Base-by-base conservation (phyloP, 2,797 vertebrate genomes). In the Perodicticus potto region DNA sequence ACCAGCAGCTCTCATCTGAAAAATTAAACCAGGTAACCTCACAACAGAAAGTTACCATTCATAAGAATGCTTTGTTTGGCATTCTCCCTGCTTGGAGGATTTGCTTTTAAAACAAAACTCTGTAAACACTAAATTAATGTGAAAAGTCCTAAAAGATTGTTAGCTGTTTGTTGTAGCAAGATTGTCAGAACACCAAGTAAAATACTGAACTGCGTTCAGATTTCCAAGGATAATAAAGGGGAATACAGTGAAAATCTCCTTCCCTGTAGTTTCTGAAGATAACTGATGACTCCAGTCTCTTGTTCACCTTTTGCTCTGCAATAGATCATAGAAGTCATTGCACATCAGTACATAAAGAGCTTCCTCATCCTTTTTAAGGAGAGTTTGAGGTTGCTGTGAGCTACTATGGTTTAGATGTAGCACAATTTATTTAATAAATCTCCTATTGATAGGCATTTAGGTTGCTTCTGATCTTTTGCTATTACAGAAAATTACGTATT, bases 51-150 rank as follows among this genome's bases (percentile, higher is more conserved):
- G 74, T 20, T 7, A 59, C 20, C 49, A 23, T 69, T 49, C 2
- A 9, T 23, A 86, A 93, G n/a, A 92, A 37, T 2, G 32, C 59
- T 73, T 74, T 76, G 49, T 80, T 67, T 93, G 80, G 34, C 40
- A 63, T 34, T 57, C 11, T 85, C 8, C n/a, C 73, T 72, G 72
- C 57, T 96, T 84, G 78, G 70, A 94, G 57, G 72, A 73, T 91
- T 83, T 74, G 53, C 67, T 92, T 96, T 96, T 87, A 89, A 80
- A 88, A 72, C 59, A 78, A 14, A 94, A 94, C 1, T 3, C 25
- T 22, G 19, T 32, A 43, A 19, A 76, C 29, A 5, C 65, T 1
- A 85, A 96, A 91, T 23, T 37, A 89, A 91, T 87, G 77, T 2
- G 34, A 95, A 95, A 95, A 93, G 10, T 78, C 85, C 73, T 77